Conservation (phyloP, 2,888 invertebrate genomes). For the Pheosia gnoma region DNA sequence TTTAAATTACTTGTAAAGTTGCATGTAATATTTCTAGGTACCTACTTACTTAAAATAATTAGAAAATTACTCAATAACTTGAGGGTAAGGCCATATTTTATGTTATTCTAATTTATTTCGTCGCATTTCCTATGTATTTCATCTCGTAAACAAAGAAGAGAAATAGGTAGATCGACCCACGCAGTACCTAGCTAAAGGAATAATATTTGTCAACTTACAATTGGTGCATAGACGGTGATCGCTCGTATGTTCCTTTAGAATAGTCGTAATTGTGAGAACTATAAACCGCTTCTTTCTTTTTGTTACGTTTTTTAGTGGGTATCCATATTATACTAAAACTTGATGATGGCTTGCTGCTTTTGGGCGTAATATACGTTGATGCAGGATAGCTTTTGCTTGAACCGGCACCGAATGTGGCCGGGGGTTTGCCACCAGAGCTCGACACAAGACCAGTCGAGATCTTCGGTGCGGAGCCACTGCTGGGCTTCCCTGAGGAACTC, state of each 20-base stretch:
- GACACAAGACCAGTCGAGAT: slow-evolving; percentile 27
- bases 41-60: too few species aligned
- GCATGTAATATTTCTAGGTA: too few species aligned
- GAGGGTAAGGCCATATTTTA: too few species aligned
- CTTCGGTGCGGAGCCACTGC: slow-evolving; percentile 24
- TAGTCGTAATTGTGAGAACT: slow-evolving; percentile 58
- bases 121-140: too few species aligned
- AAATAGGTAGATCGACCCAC: too few species aligned
- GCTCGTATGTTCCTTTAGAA: slow-evolving; percentile 47
- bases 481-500: slow-evolving; percentile 16
- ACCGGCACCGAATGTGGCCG: slow-evolving; percentile 24
- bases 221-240: slow-evolving; percentile 72
- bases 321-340: slow-evolving; percentile 74
- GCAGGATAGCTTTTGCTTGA: slow-evolving; percentile 52
- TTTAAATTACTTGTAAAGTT: too few species aligned
- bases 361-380: slow-evolving; percentile 48
- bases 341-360: slow-evolving; percentile 53
- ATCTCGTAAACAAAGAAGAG: too few species aligned
- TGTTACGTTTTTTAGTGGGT: slow-evolving; percentile 64
- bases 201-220: slow-evolving; percentile 53
- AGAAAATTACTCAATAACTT: too few species aligned
- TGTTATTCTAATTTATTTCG: too few species aligned
- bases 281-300: slow-evolving; percentile 65
- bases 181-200: too few species aligned
- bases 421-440: slow-evolving; percentile 28